Evolutionary conservation across 2,113 vertebrate species (phyloP).

Genomic region (Odocoileus hemionus): DNA sequence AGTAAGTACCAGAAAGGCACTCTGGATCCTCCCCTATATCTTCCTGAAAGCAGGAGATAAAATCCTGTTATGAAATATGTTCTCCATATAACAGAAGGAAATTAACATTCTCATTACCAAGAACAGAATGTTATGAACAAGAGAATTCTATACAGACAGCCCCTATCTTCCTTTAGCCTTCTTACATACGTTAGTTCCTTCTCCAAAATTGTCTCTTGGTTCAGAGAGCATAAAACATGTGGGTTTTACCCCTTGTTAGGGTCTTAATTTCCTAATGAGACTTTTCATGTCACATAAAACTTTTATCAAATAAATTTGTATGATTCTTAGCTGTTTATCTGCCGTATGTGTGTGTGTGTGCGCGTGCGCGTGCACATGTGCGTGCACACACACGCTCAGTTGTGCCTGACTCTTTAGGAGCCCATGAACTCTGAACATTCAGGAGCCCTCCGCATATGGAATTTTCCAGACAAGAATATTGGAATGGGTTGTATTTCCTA

Average conservation of each 20-base stretch:
- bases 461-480: too few species aligned
- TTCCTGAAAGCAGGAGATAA: neutral
- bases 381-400: too few species aligned
- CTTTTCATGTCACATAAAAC: neutral
- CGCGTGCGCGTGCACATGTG: rapidly evolving
- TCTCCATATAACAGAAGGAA: neutral
- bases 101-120: neutral
- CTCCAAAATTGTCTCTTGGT: neutral
- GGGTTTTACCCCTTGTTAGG: neutral
- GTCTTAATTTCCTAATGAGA: neutral
- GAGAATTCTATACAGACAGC: neutral
- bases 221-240: neutral
- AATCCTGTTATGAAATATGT: neutral
- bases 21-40: neutral
- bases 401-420: too few species aligned
- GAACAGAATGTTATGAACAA: neutral
- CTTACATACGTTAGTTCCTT: neutral
- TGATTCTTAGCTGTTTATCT: neutral
- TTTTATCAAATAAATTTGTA: neutral
- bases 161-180: neutral
- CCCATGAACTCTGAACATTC: too few species aligned
- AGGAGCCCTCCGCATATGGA: too few species aligned
- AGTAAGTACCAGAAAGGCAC: neutral
- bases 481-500: too few species aligned
- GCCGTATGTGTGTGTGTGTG: too few species aligned